These are phyloP conservation scores for Nephila pilipes DNA, from an alignment of 1,140 invertebrate genomes.

Conservation along the genomic window DNA sequence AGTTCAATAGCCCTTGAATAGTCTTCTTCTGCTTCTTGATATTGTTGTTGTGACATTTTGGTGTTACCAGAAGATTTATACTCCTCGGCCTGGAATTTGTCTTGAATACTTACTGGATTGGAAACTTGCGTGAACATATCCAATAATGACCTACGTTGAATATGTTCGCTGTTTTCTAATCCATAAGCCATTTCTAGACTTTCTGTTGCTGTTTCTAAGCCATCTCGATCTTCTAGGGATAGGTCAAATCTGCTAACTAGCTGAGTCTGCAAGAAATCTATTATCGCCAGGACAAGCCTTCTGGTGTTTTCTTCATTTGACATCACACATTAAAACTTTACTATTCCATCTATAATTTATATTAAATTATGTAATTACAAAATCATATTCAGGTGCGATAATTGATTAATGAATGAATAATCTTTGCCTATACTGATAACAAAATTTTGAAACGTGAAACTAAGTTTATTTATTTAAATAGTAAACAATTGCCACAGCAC, in stretches of 20 bases:
- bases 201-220: conserved; percentile 37
- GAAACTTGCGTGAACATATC: conserved; percentile 61
- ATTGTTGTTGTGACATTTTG: neutral
- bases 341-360: neutral
- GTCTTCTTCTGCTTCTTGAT: neutral
- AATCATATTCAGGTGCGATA: neutral
- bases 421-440: neutral
- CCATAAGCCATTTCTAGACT: conserved; percentile 51
- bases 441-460: conserved; percentile 11
- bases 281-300: conserved; percentile 39
- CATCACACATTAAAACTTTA: neutral
- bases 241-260: conserved; percentile 16
- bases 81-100: conserved; percentile 13
- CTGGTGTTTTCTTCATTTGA: conserved; percentile 50
- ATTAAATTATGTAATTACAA: too few relatives aligned
- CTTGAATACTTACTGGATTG: conserved; percentile 39
- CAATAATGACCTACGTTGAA: neutral
- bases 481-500: neutral
- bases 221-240: conserved; percentile 39
- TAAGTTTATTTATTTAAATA: neutral
- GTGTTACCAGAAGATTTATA: conserved; percentile 29
- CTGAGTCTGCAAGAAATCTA: conserved; percentile 41
- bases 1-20: conserved; percentile 54
- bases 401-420: neutral
- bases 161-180: neutral